These are phyloP conservation scores for Haplochromis burtoni DNA, from an alignment of 2,113 vertebrate species.

Conservation along the genomic window DNA sequence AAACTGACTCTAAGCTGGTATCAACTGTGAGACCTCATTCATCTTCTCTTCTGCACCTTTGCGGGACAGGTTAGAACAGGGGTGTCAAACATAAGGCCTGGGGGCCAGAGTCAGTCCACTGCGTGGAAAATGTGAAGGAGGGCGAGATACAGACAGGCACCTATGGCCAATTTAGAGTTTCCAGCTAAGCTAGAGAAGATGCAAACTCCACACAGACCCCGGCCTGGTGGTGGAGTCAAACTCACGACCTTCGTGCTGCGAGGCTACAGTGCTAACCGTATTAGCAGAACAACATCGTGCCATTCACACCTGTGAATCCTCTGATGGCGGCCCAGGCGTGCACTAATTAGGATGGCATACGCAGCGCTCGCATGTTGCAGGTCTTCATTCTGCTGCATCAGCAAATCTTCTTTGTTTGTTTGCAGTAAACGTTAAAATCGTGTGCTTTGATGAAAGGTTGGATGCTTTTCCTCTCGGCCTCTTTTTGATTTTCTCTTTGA, in stretches of 20 bases:
- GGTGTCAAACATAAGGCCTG: not conserved
- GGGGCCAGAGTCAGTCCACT: accelerated
- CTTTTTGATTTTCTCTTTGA: not conserved
- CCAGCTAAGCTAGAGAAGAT: accelerated
- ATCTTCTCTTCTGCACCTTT: not conserved
- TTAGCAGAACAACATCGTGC: not conserved
- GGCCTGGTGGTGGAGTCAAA: not conserved
- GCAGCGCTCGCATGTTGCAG: accelerated
- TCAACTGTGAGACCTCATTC: not conserved
- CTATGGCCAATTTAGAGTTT: not conserved
- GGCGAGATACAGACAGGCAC: not conserved
- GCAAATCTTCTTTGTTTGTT: not conserved
- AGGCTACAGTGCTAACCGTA: accelerated
- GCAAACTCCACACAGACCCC: not conserved
- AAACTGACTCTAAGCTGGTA: not conserved
- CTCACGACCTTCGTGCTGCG: not conserved
- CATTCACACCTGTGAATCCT: not conserved
- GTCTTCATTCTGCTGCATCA: not conserved
- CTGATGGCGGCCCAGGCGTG: not conserved
- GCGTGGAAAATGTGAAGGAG: not conserved
- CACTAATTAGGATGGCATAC: accelerated
- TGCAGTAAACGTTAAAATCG: not conserved
- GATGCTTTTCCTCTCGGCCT: not conserved
- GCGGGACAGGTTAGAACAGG: not conserved
- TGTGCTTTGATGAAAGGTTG: not conserved